phyloP scores from a whole-genome alignment of 2,797 vertebrate genomes.

The Fundulus diaphanus region DNA sequence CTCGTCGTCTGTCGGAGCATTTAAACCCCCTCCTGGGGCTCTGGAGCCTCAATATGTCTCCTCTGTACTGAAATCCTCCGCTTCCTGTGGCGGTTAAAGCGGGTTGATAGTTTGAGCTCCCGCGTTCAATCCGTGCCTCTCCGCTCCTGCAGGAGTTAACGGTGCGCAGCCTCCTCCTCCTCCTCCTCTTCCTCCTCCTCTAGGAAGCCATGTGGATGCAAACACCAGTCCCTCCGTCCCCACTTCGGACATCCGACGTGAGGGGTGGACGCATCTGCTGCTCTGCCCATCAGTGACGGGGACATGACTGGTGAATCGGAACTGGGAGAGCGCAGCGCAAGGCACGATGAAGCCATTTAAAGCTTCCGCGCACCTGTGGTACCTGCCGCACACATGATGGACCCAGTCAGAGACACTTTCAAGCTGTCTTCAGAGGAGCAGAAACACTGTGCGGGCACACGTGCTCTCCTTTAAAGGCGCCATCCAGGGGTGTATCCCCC shows the following conservation, averaged over 20 bases:
- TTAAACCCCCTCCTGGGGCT: background rate
- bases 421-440: background rate
- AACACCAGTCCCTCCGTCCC: slow-evolving; percentile 50
- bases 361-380: slow-evolving; percentile 73
- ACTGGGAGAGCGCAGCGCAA: slow-evolving; percentile 79
- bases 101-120: slow-evolving; percentile 20
- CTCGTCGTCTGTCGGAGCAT: slow-evolving; percentile 17
- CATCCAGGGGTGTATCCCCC: background rate
- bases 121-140: slow-evolving; percentile 21
- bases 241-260: slow-evolving; percentile 60
- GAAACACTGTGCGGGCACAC: background rate
- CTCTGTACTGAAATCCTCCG: slow-evolving; percentile 16
- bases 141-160: slow-evolving; percentile 22
- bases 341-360: slow-evolving; percentile 85
- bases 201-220: slow-evolving; percentile 32
- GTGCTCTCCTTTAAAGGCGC: slow-evolving; percentile 1
- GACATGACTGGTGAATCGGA: slow-evolving; percentile 61
- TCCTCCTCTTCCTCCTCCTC: slow-evolving; percentile 28
- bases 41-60: background rate
- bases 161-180: slow-evolving; percentile 30
- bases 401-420: slow-evolving; percentile 2
- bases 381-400: slow-evolving; percentile 27
- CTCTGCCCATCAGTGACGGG: slow-evolving; percentile 15
- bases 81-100: slow-evolving; percentile 9
- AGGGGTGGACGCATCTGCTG: slow-evolving; percentile 18